Evolutionary conservation across 2,797 vertebrate genomes (phyloP), one percentile per base, ranked within the genome.

Genomic region (Tadarida brasiliensis): DNA sequence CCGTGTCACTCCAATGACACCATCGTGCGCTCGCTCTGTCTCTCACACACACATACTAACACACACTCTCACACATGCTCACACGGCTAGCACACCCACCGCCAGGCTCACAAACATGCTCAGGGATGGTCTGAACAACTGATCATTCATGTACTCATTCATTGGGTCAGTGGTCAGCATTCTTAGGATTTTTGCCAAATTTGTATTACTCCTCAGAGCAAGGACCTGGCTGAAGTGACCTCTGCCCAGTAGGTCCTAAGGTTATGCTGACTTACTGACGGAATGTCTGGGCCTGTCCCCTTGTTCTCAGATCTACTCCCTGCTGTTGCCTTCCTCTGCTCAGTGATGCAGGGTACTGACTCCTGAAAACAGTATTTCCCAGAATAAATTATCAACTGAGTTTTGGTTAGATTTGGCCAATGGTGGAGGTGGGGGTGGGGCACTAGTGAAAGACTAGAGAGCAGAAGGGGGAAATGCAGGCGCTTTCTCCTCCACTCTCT

Each of bases 331-430:
- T 56, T 86, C 61, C 22, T 78, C 81, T 67, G 59, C 20, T 87
- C 10, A 0, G 0, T n/a, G 22, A 7, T 47, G 7, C 9, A 54
- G 22, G 11, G 2, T 1, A 35, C 28, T 82, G n/a, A 68, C 7
- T 11, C 20, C 56, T 68, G 17, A 59, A 77, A 80, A 49, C 26
- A 0, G 0, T 0, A 28, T 15, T 54, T 71, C 39, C 54, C 12
- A 0, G 77, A 84, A 39, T 11, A 47, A 80, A 15, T n/a, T 1
- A 57, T 33, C 49, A 70, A 33, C 14, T 33, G 47, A 51, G 26
- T 68, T 70, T 57, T 35, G 61, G 11, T n/a, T 78, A 26, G n/a
- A 39, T 33, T 24, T 63, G 67, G 20, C 35, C 61, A 68, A 0
- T n/a, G 56, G 35, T 39, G 35, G 68, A 22, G 35, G 35, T 7